Base-by-base conservation (phyloP, 1,140 invertebrate species). In the Ceratina japonica region DNA sequence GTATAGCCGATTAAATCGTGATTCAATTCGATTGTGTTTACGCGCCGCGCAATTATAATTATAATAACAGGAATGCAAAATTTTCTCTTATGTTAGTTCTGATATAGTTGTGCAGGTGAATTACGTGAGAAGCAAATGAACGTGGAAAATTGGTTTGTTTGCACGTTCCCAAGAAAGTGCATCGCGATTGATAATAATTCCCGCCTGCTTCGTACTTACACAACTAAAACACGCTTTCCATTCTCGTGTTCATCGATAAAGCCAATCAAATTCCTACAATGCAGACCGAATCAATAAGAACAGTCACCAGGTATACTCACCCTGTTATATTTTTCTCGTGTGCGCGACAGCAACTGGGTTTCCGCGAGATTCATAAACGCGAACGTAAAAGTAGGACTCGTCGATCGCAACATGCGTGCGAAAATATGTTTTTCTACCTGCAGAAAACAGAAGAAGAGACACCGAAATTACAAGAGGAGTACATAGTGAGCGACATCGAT, bases 401-500 rank as follows among this genome's bases (percentile, higher is more conserved):
- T 31, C 51, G 3, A 13, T 5, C 0, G 1, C 10, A 3, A n/a
- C 15, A 52, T 5, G 24, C 0, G 27, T 0, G 27, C 16, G 31
- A 54, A 68, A 49, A 15, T 22, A 44, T 75, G 27, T 76, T 75
- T 54, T 78, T 54, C 5, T 84, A 73, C 66, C 75, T 75, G 37
- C 62, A 88, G 87, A 87, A 87, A 66, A 22, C 69, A 44, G 81
- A 87, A 10, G 79, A 77, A 3, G 80, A 77, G 13, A 75, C 81
- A 18, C 77, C 85, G 4, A 86, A 84, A 31, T 64, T 82, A 5
- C 80, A 89, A 61, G 87, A 88, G 64, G 88, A 89, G 22, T 89
- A 89, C 78, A 83, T 89, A 31, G 88, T 89, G 18, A 89, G 87
- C 18, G 79, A 89, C 79, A 89, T 89, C 44, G 88, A 89, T 75